Evolutionary conservation across 2,797 vertebrate species (phyloP).

Genomic region (Heteromormyrus szaboi): DNA sequence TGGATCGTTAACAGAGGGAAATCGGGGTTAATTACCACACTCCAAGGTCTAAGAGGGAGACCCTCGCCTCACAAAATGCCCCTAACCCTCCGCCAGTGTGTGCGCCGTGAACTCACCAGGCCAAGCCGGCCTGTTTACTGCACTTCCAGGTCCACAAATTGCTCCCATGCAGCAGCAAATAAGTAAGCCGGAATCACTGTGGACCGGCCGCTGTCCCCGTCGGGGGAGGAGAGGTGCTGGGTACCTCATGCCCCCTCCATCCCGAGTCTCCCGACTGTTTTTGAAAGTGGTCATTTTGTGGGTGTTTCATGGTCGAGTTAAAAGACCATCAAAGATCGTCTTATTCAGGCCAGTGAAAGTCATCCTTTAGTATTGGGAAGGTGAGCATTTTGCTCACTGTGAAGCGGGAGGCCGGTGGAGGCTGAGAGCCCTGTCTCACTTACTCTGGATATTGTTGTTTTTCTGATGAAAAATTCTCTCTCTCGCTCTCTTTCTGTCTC

Average conservation of each 20-base stretch:
- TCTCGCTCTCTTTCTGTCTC: background rate
- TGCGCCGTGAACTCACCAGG: background rate
- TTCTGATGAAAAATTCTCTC: background rate
- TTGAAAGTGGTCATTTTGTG: background rate
- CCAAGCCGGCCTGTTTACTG: background rate
- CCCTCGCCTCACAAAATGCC: background rate
- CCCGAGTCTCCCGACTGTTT: background rate
- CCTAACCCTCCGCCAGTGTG: background rate
- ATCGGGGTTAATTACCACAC: background rate
- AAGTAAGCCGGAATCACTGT: background rate
- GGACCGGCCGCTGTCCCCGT: background rate
- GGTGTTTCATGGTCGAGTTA: background rate
- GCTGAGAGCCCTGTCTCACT: background rate
- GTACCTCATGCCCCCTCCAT: background rate
- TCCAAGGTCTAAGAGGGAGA: background rate
- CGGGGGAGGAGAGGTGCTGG: background rate
- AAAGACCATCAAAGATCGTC: background rate
- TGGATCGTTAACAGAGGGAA: background rate
- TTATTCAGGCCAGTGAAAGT: background rate
- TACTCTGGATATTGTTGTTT: background rate
- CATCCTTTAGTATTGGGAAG: background rate
- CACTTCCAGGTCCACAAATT: background rate
- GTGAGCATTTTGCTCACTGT: background rate
- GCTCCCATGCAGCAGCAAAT: background rate
- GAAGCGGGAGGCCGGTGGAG: background rate